Evolutionary conservation across 2,797 vertebrate species (phyloP).

Genomic region (Protonibea diacanthus): DNA sequence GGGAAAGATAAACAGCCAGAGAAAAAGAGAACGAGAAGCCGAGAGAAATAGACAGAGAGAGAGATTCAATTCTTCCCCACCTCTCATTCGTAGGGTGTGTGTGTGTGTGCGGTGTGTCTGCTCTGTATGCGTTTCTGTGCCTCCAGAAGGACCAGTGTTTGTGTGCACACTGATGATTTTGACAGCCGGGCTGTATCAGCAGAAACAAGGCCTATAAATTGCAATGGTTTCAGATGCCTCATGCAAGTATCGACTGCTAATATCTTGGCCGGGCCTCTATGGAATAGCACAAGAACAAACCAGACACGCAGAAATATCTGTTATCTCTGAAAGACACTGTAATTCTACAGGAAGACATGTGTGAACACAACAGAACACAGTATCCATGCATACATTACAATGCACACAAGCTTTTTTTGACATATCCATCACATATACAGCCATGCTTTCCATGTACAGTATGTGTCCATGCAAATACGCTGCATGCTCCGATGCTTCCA

Average conservation of each 20-base stretch:
- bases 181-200: constrained; percentile 86
- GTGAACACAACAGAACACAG: constrained; percentile 13
- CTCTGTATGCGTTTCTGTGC: constrained; percentile 70
- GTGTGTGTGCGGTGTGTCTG: constrained; percentile 46
- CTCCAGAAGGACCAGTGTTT: constrained; percentile 70
- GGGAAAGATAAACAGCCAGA: constrained; percentile 59
- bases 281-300: constrained; percentile 55
- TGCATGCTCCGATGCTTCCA: background rate
- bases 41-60: constrained; percentile 29
- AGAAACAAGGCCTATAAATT: constrained; percentile 83
- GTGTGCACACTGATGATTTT: constrained; percentile 81
- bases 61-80: constrained; percentile 44
- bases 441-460: background rate
- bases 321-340: constrained; percentile 27
- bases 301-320: constrained; percentile 45
- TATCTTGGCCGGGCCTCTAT: constrained; percentile 55
- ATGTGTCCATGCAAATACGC: constrained; percentile 11
- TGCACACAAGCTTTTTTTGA: background rate
- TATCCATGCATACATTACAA: constrained; percentile 20
- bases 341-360: constrained; percentile 23
- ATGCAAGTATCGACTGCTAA: constrained; percentile 79
- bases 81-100: constrained; percentile 47
- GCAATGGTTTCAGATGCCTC: constrained; percentile 75
- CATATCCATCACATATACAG: background rate
- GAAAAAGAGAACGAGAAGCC: constrained; percentile 42